A percentile compares a stretch with the other conserved stretches of the same genome.
Evolutionary conservation across 2,797 vertebrate species (phyloP).

Genomic region (Esox masquinongy): DNA sequence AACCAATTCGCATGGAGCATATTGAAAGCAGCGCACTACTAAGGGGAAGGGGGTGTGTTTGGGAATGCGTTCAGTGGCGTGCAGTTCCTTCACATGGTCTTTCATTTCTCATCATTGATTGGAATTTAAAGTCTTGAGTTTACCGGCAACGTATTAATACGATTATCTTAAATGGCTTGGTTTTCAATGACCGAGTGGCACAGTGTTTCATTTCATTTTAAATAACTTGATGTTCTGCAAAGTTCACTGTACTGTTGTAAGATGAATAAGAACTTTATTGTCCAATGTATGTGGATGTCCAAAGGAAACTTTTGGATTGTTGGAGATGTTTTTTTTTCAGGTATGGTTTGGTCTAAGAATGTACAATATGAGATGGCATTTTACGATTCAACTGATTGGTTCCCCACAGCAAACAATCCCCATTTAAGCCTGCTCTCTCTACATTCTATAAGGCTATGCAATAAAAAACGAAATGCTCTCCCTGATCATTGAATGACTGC

Average conservation of each 20-base stretch:
- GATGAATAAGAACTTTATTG: neutral
- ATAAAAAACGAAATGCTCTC: neutral
- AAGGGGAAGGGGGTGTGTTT: neutral
- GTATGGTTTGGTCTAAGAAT: neutral
- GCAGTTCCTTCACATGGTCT: conserved; percentile 79
- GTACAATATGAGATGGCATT: neutral
- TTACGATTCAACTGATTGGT: neutral
- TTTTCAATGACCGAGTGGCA: neutral
- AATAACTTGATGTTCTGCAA: conserved; percentile 70
- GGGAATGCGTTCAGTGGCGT: conserved; percentile 24
- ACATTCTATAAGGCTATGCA: neutral
- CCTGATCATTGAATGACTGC: neutral
- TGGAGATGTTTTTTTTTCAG: neutral
- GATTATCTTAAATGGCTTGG: neutral
- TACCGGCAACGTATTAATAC: neutral
- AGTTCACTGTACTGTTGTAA: conserved; percentile 70
- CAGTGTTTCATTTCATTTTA: conserved; percentile 67
- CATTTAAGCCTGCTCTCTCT: neutral
- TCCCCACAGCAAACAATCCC: neutral
- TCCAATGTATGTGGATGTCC: neutral
- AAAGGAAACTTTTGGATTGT: neutral
- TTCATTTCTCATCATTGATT: conserved; percentile 25
- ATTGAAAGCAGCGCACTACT: neutral
- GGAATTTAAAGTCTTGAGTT: neutral
- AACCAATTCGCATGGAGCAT: neutral